A percentile compares a stretch with the other conserved stretches of the same genome.
These are phyloP conservation scores for Torymus tubicola DNA, from an alignment of 2,888 invertebrate genomes.

Conservation along the genomic window DNA sequence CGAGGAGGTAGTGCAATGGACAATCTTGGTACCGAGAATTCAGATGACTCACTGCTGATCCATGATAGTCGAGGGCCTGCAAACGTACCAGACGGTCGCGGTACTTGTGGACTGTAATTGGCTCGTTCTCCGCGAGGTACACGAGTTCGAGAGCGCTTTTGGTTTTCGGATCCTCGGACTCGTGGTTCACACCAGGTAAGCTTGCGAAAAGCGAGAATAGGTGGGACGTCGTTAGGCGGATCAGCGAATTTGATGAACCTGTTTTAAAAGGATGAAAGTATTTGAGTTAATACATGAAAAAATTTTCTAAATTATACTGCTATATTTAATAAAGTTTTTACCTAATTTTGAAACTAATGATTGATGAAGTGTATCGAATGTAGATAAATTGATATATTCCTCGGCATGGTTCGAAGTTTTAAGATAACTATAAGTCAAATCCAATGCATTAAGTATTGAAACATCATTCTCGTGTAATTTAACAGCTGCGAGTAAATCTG, in stretches of 20 bases:
- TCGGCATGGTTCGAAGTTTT: slow-evolving; percentile 59
- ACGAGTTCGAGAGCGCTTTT: slow-evolving; percentile 65
- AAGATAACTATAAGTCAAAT: slow-evolving; percentile 67
- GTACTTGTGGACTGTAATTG: slow-evolving; percentile 87
- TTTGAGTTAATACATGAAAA: background rate
- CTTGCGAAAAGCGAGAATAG: slow-evolving; percentile 84
- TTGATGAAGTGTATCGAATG: slow-evolving; percentile 65
- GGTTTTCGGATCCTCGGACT: slow-evolving; percentile 66
- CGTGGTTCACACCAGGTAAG: slow-evolving; percentile 77
- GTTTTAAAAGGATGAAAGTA: too few relatives aligned
- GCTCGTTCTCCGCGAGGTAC: slow-evolving; percentile 84
- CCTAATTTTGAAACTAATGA: slow-evolving; percentile 63
- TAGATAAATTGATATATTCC: slow-evolving; percentile 63
- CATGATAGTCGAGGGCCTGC: slow-evolving; percentile 82
- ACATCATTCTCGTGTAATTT: slow-evolving; percentile 63
- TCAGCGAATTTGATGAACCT: slow-evolving; percentile 72
- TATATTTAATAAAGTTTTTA: slow-evolving; percentile 20
- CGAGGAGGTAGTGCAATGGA: slow-evolving; percentile 88
- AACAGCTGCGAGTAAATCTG: slow-evolving; percentile 63
- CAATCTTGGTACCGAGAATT: slow-evolving; percentile 81
- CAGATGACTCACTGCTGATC: slow-evolving; percentile 75
- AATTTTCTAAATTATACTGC: background rate
- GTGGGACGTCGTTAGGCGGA: slow-evolving; percentile 85
- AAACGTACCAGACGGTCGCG: slow-evolving; percentile 86
- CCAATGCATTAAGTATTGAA: slow-evolving; percentile 66